phyloP scores from a whole-genome alignment of 2,888 invertebrate genomes.

The Steinernema scapterisci region DNA sequence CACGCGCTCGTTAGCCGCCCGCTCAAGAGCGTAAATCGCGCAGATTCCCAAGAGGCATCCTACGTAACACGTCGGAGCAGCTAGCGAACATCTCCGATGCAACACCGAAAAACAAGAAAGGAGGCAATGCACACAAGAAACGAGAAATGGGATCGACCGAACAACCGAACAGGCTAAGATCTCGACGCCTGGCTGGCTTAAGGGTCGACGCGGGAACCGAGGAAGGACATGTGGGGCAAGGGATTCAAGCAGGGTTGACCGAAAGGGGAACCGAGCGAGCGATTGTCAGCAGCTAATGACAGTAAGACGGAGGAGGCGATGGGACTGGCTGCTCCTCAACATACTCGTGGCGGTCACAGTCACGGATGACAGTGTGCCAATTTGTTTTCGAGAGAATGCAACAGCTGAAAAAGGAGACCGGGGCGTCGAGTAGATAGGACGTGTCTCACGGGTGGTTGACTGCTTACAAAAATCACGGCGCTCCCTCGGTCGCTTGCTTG shows the following conservation, averaged over 20 bases:
- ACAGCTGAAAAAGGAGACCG: background rate
- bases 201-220: no score
- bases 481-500: slow-evolving; percentile 15
- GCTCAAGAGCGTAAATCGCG: slow-evolving; percentile 24
- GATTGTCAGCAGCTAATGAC: slow-evolving; percentile 8
- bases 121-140: background rate
- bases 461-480: slow-evolving; percentile 13
- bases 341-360: slow-evolving; percentile 22
- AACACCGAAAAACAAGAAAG: background rate
- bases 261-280: no score
- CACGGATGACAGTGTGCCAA: slow-evolving; percentile 28
- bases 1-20: slow-evolving; percentile 29
- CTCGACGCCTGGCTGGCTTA: no score
- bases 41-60: background rate
- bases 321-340: slow-evolving; percentile 9
- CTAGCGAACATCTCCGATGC: slow-evolving; percentile 1
- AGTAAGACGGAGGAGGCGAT: no score
- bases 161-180: no score
- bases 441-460: slow-evolving; percentile 19
- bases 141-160: no score
- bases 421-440: background rate
- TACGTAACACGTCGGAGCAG: slow-evolving; percentile 16
- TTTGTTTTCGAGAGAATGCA: slow-evolving; percentile 28
- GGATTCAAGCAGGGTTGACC: no score
- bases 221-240: no score